phyloP scores from a whole-genome alignment of 2,888 invertebrate species.

The Scaeva pyrastri region DNA sequence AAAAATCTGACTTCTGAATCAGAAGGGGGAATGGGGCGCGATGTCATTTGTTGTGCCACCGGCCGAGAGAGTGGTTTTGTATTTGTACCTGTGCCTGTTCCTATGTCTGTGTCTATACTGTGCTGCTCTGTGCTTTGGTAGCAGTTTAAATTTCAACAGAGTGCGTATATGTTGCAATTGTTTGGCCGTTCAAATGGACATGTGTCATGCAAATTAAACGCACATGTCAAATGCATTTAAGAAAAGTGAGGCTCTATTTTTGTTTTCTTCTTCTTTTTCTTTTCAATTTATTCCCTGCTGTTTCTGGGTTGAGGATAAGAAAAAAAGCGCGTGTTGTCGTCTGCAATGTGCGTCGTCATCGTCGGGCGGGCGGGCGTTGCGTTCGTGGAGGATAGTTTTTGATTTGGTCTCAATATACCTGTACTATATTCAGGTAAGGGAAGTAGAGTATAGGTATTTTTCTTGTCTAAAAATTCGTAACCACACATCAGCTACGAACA shows the following conservation, averaged over 20 bases:
- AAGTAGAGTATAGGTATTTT: constrained; percentile 11
- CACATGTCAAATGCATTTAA: constrained; percentile 79
- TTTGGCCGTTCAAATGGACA: constrained; percentile 76
- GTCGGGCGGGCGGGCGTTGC: no score
- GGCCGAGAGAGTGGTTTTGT: constrained; percentile 39
- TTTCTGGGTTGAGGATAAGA: constrained; percentile 10
- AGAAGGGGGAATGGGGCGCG: constrained; percentile 45
- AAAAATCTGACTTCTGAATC: constrained; percentile 64
- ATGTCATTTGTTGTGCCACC: constrained; percentile 62
- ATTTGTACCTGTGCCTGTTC: constrained; percentile 11
- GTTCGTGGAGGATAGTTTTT: constrained; percentile 21
- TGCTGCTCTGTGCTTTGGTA: constrained; percentile 20
- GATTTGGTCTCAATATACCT: constrained; percentile 15
- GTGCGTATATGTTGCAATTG: constrained; percentile 73
- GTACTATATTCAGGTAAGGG: background rate
- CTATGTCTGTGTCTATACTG: no score
- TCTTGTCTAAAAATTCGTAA: constrained; percentile 43
- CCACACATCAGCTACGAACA: constrained; percentile 12
- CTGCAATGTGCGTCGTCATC: background rate
- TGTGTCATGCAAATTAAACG: constrained; percentile 83
- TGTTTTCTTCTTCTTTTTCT: background rate
- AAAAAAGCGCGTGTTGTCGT: constrained; percentile 28
- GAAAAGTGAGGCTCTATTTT: constrained; percentile 30
- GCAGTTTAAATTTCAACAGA: constrained; percentile 59
- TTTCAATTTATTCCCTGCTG: constrained; percentile 39